These are phyloP conservation scores for Agriopis marginaria DNA, from an alignment of 2,888 invertebrate species.

Conservation along the genomic window DNA sequence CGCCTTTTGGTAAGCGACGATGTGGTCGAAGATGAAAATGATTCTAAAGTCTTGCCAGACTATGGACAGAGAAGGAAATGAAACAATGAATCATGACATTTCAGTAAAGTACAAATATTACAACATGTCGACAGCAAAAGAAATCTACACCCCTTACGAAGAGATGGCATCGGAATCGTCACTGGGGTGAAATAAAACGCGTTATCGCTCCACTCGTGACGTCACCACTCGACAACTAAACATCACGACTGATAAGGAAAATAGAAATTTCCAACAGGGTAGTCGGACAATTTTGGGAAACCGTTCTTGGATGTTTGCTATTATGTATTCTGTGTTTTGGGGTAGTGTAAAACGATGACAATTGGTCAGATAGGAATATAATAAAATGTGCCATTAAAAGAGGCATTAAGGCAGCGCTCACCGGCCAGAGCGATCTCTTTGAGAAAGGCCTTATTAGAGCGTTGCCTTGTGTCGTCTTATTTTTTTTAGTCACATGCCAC, in stretches of 20 bases:
- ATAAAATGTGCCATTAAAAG: slow-evolving; percentile 2
- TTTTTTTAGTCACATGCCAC: no score
- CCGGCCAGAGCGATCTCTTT: no score
- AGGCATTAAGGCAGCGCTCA: background rate
- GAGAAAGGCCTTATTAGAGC: no score
- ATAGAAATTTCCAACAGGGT: slow-evolving; percentile 35
- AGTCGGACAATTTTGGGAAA: slow-evolving; percentile 25
- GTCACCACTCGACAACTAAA: slow-evolving; percentile 46
- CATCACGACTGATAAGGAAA: slow-evolving; percentile 51
- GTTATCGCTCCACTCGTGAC: slow-evolving; percentile 47
- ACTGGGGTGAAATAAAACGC: slow-evolving; percentile 45
- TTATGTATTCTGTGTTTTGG: background rate
- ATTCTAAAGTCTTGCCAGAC: no score
- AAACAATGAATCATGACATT: no score
- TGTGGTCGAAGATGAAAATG: no score
- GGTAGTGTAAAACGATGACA: slow-evolving; percentile 8
- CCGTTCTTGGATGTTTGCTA: slow-evolving; percentile 19
- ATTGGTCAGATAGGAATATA: slow-evolving; percentile 21
- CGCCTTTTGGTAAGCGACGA: no score
- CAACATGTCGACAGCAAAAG: slow-evolving; percentile 15
- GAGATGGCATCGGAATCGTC: slow-evolving; percentile 42
- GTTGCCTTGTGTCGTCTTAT: no score
- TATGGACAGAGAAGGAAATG: no score
- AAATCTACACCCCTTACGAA: slow-evolving; percentile 35
- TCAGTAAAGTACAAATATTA: no score